phyloP scores from a whole-genome alignment of 2,113 vertebrate genomes.

The Anthoscopus minutus region DNA sequence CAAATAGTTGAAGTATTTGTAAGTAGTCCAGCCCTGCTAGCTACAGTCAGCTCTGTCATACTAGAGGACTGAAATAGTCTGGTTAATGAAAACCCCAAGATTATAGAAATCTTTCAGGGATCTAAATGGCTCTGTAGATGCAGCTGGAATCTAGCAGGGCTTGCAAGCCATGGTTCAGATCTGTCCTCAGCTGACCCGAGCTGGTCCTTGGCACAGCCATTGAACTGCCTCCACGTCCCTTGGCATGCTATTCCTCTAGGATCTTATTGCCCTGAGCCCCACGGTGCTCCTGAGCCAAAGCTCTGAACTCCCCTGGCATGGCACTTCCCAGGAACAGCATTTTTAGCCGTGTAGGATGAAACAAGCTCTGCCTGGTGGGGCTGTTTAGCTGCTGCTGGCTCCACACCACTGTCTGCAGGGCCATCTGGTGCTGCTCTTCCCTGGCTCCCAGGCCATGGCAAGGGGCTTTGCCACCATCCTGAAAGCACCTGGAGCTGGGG shows the following conservation, averaged over 20 bases:
- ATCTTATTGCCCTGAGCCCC: fast-evolving
- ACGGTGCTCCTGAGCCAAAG: fast-evolving
- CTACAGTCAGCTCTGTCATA: background rate
- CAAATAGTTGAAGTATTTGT: background rate
- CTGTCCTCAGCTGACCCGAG: background rate
- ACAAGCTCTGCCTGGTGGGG: background rate
- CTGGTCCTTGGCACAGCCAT: background rate
- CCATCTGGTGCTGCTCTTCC: background rate
- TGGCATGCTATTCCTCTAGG: background rate
- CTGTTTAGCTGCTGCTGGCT: background rate
- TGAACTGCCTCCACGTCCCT: fast-evolving
- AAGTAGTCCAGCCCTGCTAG: background rate
- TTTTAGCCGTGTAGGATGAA: fast-evolving
- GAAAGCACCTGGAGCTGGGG: background rate
- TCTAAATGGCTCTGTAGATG: background rate
- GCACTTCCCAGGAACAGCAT: fast-evolving
- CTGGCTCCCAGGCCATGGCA: background rate
- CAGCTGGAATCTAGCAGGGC: background rate
- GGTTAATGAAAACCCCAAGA: background rate
- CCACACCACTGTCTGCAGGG: background rate
- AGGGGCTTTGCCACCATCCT: background rate
- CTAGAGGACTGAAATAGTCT: background rate
- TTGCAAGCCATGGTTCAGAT: background rate
- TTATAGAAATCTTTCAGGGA: background rate
- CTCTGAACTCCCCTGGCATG: fast-evolving